These are phyloP conservation scores for Halocynthia aurantium DNA, from an alignment of 23 tunicate species.

Conservation along the genomic window DNA sequence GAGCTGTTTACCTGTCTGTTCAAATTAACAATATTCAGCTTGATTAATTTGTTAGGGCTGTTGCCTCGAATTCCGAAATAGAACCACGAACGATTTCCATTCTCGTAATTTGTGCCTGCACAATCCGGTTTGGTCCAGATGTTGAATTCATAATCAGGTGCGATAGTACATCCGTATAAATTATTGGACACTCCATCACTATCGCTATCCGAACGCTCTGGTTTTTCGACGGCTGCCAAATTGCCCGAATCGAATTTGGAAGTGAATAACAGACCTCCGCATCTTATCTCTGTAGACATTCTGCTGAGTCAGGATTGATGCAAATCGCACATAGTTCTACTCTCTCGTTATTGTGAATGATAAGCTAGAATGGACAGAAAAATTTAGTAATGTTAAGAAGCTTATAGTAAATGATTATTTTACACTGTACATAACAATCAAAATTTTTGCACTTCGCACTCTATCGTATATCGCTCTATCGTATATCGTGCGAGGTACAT, in stretches of 20 bases:
- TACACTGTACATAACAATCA: no score
- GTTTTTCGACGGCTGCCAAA: slow-evolving; percentile 84
- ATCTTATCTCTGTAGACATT: slow-evolving; percentile 38
- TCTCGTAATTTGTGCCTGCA: slow-evolving; percentile 81
- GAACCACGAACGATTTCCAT: slow-evolving; percentile 97
- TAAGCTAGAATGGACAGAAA: no score
- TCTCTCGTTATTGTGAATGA: no score
- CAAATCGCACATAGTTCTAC: no score
- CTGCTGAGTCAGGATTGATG: neutral
- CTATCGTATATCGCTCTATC: no score
- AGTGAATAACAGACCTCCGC: slow-evolving; percentile 87
- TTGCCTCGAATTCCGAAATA: slow-evolving; percentile 86
- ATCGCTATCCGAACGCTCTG: slow-evolving; percentile 60
- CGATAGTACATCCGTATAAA: slow-evolving; percentile 52
- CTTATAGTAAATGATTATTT: no score
- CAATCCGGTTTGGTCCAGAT: slow-evolving; percentile 90
- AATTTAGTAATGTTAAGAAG: no score
- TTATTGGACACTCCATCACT: slow-evolving; percentile 43
- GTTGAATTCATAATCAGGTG: slow-evolving; percentile 90
- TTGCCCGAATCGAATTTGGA: slow-evolving; percentile 99
- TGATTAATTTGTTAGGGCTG: slow-evolving; percentile 60
- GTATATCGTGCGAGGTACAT: no score
- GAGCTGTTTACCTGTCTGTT: slow-evolving; percentile 62
- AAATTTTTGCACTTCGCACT: no score
- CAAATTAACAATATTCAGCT: slow-evolving; percentile 70